These are phyloP conservation scores for Anastrepha ludens DNA, from an alignment of 1,140 invertebrate genomes.

Conservation along the genomic window DNA sequence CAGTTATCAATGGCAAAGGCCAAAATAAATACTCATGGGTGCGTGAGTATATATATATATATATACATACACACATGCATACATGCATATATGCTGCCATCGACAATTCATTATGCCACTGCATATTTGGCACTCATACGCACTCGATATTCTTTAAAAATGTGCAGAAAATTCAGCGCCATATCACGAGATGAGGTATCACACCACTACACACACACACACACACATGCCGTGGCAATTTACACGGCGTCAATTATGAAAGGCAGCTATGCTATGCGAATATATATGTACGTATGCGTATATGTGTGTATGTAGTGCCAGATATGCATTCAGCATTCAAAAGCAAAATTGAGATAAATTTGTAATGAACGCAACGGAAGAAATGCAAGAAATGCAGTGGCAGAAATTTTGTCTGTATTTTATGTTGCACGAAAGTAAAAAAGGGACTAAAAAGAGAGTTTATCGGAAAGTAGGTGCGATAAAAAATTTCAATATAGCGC, in stretches of 20 bases:
- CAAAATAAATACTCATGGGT: neutral
- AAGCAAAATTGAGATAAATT: slow-evolving; percentile 14
- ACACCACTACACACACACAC: too few species aligned
- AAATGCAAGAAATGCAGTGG: neutral
- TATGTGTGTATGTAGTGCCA: neutral
- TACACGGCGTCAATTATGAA: neutral
- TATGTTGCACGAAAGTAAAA: neutral
- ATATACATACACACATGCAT: neutral
- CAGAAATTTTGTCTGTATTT: neutral
- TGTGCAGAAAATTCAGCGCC: neutral
- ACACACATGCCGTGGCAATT: neutral
- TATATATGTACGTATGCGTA: neutral
- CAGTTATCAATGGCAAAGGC: neutral
- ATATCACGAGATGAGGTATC: neutral
- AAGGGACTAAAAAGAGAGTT: too few species aligned
- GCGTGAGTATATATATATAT: too few species aligned
- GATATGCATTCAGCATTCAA: neutral
- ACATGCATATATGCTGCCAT: neutral
- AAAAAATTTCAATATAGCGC: neutral
- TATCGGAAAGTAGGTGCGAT: neutral
- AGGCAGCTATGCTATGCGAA: neutral
- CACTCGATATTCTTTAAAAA: neutral
- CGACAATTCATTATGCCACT: neutral
- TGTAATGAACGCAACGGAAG: neutral
- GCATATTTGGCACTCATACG: neutral